Evolutionary conservation across 1,140 invertebrate genomes (phyloP).

Genomic region (Lethocerus indicus): DNA sequence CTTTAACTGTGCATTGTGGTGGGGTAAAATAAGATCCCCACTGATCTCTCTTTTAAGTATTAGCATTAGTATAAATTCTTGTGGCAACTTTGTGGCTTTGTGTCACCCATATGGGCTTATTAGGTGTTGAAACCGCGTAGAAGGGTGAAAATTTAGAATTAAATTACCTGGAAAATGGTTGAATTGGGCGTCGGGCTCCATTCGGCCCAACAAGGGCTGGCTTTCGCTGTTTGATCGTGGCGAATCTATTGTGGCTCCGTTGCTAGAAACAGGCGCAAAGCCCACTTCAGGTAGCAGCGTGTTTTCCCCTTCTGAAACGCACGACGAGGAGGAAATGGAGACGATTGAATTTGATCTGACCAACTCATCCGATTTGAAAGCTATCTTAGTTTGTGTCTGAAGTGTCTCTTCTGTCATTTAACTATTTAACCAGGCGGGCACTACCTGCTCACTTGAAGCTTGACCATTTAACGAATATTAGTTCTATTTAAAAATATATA

Average conservation of each 20-base stretch:
- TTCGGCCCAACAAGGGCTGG: slow-evolving; percentile 67
- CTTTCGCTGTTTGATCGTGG: slow-evolving; percentile 65
- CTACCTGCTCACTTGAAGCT: too few relatives aligned
- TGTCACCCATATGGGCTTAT: too few relatives aligned
- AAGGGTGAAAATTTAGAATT: slow-evolving; percentile 10
- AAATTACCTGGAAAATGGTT: slow-evolving; percentile 65
- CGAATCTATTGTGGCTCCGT: slow-evolving; percentile 44
- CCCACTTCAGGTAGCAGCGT: slow-evolving; percentile 46
- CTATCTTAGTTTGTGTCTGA: slow-evolving; percentile 19
- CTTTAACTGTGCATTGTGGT: too few relatives aligned
- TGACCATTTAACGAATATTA: too few relatives aligned
- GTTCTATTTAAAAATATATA: too few relatives aligned
- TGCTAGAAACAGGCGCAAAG: slow-evolving; percentile 22
- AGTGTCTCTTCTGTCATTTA: slow-evolving; percentile 22
- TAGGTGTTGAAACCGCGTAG: too few relatives aligned
- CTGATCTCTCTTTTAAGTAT: too few relatives aligned
- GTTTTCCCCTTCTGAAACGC: slow-evolving; percentile 34
- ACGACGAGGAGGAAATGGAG: slow-evolving; percentile 18
- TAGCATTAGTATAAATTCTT: not conserved
- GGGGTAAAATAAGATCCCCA: too few relatives aligned
- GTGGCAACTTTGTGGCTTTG: too few relatives aligned
- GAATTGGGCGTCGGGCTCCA: slow-evolving; percentile 54
- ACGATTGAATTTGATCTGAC: slow-evolving; percentile 16
- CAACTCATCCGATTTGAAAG: slow-evolving; percentile 18
- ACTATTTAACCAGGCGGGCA: too few relatives aligned